Evolutionary conservation across 1,140 invertebrate genomes (phyloP).

Genomic region (Drosophila sechellia): DNA sequence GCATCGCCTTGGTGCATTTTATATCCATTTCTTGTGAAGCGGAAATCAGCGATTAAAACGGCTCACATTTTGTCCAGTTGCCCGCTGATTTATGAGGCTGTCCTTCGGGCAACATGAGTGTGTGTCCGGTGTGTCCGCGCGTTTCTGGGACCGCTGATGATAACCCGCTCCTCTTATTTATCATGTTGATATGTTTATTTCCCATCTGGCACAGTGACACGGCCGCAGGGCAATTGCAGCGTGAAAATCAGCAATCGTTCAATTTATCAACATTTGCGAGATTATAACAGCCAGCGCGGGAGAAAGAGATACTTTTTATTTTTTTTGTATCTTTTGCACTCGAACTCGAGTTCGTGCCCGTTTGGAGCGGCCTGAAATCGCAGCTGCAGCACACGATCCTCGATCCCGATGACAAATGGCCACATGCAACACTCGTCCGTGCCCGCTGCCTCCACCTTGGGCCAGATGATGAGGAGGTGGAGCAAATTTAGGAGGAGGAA

Average conservation of each 20-base stretch:
- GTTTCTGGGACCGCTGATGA: slow-evolving; percentile 42
- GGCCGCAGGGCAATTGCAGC: slow-evolving; percentile 52
- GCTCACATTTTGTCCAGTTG: slow-evolving; percentile 45
- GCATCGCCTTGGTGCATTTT: slow-evolving; percentile 16
- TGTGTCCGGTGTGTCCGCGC: slow-evolving; percentile 24
- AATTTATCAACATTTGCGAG: slow-evolving; percentile 74
- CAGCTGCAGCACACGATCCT: slow-evolving; percentile 70
- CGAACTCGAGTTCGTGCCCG: slow-evolving; percentile 22
- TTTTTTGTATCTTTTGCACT: background rate
- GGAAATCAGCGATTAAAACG: slow-evolving; percentile 79
- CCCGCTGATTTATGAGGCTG: slow-evolving; percentile 73
- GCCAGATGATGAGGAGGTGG: slow-evolving; percentile 39
- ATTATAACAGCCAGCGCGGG: slow-evolving; percentile 28
- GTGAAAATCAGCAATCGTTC: slow-evolving; percentile 67
- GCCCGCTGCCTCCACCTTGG: slow-evolving; percentile 28
- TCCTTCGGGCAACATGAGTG: slow-evolving; percentile 66
- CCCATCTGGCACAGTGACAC: slow-evolving; percentile 64
- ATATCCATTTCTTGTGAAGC: slow-evolving; percentile 66
- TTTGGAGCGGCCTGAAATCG: slow-evolving; percentile 47
- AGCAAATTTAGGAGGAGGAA: slow-evolving; percentile 27
- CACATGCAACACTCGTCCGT: slow-evolving; percentile 58
- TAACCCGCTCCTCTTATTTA: slow-evolving; percentile 69
- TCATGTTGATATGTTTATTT: slow-evolving; percentile 79
- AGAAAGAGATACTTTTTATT: slow-evolving; percentile 23
- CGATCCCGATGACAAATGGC: slow-evolving; percentile 70